A percentile compares a stretch with the other conserved stretches of the same genome.
Evolutionary conservation across 2,888 invertebrate species (phyloP).

Genomic region (Eupithecia dodoneata): DNA sequence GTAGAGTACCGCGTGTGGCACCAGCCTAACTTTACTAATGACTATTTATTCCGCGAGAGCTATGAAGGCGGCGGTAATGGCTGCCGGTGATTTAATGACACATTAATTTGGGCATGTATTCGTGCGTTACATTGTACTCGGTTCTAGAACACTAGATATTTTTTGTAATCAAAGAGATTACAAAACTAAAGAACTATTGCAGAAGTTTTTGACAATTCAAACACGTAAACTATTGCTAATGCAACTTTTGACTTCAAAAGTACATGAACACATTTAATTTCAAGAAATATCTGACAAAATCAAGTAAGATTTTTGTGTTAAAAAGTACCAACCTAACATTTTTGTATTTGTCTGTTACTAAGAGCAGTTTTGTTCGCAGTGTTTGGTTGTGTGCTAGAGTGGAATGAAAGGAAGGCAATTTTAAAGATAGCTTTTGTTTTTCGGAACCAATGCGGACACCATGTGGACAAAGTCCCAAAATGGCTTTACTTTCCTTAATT

Average conservation of each 20-base stretch:
- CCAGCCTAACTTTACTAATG: conserved; percentile 8
- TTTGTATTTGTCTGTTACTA: background rate
- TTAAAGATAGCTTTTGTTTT: background rate
- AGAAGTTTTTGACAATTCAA: no score
- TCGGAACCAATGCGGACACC: background rate
- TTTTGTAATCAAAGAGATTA: background rate
- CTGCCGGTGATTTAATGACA: conserved; percentile 62
- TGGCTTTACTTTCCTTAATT: background rate
- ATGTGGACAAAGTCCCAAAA: background rate
- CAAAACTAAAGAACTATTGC: background rate
- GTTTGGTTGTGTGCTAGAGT: background rate
- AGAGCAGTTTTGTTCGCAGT: background rate
- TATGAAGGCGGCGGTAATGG: conserved; percentile 40
- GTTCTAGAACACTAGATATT: background rate
- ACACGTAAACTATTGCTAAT: background rate
- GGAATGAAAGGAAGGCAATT: background rate
- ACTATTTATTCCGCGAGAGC: conserved; percentile 25
- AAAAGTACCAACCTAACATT: background rate
- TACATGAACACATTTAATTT: background rate
- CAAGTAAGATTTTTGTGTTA: background rate
- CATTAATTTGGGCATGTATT: conserved; percentile 56
- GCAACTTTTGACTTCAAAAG: background rate
- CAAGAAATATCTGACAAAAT: background rate
- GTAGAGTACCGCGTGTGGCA: background rate
- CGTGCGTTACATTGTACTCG: conserved; percentile 31